Evolutionary conservation across 2,113 vertebrate species (phyloP), one percentile per base, ranked within the genome.

Genomic region (Semicossyphus pulcher): DNA sequence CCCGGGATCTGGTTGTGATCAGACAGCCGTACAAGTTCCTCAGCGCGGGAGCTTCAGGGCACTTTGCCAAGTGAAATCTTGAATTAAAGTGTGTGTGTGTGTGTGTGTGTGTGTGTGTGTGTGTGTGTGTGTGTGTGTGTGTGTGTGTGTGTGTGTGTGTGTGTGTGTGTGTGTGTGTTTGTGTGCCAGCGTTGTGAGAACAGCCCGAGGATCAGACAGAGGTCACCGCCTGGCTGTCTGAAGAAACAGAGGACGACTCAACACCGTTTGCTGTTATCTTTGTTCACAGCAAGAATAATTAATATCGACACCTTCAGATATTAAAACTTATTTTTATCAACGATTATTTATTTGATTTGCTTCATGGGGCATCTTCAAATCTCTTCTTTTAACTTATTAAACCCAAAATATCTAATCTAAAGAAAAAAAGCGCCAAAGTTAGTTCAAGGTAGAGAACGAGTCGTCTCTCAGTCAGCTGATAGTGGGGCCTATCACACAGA

Each of bases 161-260:
- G 7, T 14, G 28, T 42, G 10, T n/a, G 48, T 42, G 51, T 45
- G n/a, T 44, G 14, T n/a, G 20, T 6, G 56, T 5, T n/a, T n/a
- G n/a, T n/a, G n/a, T n/a, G n/a, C n/a, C n/a, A n/a, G n/a, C n/a
- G 64, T 14, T 34, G 53, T 65, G 54, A 54, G 78, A 65, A 65
- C 65, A 65, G n/a, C 65, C 65, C 2, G 51, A 59, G 66, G 66
- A 66, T 49, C 80, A 63, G 36, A 72, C 56, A 36, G 63, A 62
- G 70, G 77, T 68, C 70, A 68, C 21, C 21, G 57, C 57, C 77
- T 80, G 70, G 25, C 21, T 44, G 61, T 51, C 59, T 54, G 60
- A 59, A 66, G 57, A n/a, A 49, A 18, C 61, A 51, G 47, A 60
- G 45, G 72, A 52, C 14, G 28, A 51, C 21, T 56, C n/a, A n/a